Percentiles rank a stretch among this genome's conserved stretches.
Conservation (phyloP, 2,888 invertebrate species). For the Malachius bipustulatus region DNA sequence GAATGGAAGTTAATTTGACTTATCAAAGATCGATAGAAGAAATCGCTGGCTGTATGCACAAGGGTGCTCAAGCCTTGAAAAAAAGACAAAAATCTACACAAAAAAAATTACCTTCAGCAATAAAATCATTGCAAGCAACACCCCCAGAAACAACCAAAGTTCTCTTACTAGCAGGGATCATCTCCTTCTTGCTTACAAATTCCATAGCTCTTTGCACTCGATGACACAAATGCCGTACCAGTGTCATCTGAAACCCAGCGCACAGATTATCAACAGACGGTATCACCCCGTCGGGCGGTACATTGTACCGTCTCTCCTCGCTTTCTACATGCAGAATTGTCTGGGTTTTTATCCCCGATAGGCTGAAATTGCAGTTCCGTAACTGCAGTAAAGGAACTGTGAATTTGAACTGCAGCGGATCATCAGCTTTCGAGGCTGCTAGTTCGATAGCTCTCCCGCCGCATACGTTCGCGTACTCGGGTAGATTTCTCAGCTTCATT, state of each 20-base stretch:
- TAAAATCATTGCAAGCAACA: slow-evolving; percentile 84
- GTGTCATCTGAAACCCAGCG: slow-evolving; percentile 66
- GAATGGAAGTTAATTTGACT: too few species aligned
- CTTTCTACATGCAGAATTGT: slow-evolving; percentile 41
- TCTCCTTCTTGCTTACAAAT: slow-evolving; percentile 48
- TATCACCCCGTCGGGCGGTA: slow-evolving; percentile 57
- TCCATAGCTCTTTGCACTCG: slow-evolving; percentile 74
- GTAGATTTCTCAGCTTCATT: slow-evolving; percentile 67
- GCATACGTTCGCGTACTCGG: slow-evolving; percentile 56
- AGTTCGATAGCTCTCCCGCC: slow-evolving; percentile 82
- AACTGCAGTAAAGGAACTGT: slow-evolving; percentile 49
- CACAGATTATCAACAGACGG: slow-evolving; percentile 71
- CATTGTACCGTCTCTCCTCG: slow-evolving; percentile 47
- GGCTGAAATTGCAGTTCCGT: slow-evolving; percentile 83
- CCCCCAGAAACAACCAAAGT: slow-evolving; percentile 81
- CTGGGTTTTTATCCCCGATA: slow-evolving; percentile 67
- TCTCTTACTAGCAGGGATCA: slow-evolving; percentile 48
- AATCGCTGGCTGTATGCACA: too few species aligned
- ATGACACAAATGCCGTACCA: slow-evolving; percentile 68
- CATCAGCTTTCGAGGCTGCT: slow-evolving; percentile 56
- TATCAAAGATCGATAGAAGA: too few species aligned
- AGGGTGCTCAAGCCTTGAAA: too few species aligned
- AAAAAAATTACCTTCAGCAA: too few species aligned
- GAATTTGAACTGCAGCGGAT: slow-evolving; percentile 54
- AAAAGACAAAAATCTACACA: too few species aligned